phyloP scores from a whole-genome alignment of 1,140 invertebrate genomes.

The Drosophila ercepeae region DNA sequence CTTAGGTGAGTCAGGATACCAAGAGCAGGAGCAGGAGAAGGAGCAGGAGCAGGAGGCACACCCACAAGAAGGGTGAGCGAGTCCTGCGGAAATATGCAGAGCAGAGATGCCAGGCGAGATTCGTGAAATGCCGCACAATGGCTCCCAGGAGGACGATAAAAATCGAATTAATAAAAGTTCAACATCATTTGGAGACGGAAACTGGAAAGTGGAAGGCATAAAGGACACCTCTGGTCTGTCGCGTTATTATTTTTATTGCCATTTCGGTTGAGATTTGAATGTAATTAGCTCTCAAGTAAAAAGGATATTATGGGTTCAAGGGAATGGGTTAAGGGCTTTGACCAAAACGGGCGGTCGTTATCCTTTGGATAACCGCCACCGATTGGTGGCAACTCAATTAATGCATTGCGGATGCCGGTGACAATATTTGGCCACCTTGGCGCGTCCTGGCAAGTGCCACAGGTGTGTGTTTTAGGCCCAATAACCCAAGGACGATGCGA shows the following conservation, averaged over 20 bases:
- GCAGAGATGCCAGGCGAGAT: slow-evolving; percentile 65
- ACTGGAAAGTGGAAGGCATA: slow-evolving; percentile 38
- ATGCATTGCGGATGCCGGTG: slow-evolving; percentile 56
- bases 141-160: slow-evolving; percentile 81
- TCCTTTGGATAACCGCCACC: neutral
- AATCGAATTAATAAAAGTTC: slow-evolving; percentile 83
- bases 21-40: neutral
- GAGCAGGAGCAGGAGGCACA: neutral
- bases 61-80: slow-evolving; percentile 5
- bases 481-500: slow-evolving; percentile 51
- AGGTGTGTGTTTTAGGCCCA: slow-evolving; percentile 67
- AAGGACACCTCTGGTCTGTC: slow-evolving; percentile 5
- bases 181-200: slow-evolving; percentile 24
- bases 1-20: slow-evolving; percentile 50
- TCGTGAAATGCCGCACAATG: slow-evolving; percentile 82
- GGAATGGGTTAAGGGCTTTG: neutral
- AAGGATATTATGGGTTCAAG: neutral
- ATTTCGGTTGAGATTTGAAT: slow-evolving; percentile 38
- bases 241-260: slow-evolving; percentile 60
- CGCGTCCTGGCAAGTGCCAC: slow-evolving; percentile 57
- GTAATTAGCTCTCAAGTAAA: slow-evolving; percentile 51
- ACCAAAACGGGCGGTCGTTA: too few relatives aligned
- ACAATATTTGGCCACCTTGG: slow-evolving; percentile 32
- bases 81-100: slow-evolving; percentile 59
- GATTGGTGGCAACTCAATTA: slow-evolving; percentile 53